Percentiles rank a stretch among this genome's conserved stretches.
phyloP scores from a whole-genome alignment of 2,888 invertebrate species.

The Dryadula phaetusa region DNA sequence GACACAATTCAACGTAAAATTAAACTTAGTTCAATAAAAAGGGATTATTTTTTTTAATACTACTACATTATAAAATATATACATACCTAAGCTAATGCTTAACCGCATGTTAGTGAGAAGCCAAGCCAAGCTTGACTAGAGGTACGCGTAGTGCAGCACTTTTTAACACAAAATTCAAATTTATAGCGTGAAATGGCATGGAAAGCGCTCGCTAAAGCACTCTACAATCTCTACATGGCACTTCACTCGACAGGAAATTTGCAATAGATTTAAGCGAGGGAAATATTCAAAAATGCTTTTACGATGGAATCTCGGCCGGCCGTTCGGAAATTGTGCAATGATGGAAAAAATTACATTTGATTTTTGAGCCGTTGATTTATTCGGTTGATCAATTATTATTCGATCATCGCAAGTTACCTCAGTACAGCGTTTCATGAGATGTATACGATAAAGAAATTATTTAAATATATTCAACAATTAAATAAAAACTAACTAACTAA shows the following conservation, averaged over 20 bases:
- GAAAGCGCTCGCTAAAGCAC: constrained; percentile 53
- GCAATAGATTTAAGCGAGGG: constrained; percentile 51
- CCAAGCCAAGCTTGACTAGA: constrained; percentile 3
- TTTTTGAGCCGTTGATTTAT: constrained; percentile 27
- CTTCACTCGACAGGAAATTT: constrained; percentile 51
- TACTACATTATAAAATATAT: neutral
- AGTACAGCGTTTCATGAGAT: neutral
- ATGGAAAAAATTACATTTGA: constrained; percentile 38
- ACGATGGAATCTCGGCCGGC: constrained; percentile 49
- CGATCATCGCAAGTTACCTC: neutral
- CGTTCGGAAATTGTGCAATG: constrained; percentile 41
- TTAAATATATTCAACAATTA: neutral
- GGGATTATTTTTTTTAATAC: no score
- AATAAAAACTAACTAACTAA: neutral
- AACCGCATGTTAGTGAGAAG: neutral
- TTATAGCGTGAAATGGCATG: constrained; percentile 56
- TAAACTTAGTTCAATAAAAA: no score
- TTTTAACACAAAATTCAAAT: constrained; percentile 53
- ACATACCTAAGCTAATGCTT: neutral
- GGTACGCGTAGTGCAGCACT: constrained; percentile 35
- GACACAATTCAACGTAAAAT: no score
- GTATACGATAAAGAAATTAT: neutral
- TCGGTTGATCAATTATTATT: constrained; percentile 17
- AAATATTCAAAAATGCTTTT: constrained; percentile 51
- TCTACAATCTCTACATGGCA: constrained; percentile 52